phyloP scores from a whole-genome alignment of 2,888 invertebrate genomes.

The Dusona sp. region DNA sequence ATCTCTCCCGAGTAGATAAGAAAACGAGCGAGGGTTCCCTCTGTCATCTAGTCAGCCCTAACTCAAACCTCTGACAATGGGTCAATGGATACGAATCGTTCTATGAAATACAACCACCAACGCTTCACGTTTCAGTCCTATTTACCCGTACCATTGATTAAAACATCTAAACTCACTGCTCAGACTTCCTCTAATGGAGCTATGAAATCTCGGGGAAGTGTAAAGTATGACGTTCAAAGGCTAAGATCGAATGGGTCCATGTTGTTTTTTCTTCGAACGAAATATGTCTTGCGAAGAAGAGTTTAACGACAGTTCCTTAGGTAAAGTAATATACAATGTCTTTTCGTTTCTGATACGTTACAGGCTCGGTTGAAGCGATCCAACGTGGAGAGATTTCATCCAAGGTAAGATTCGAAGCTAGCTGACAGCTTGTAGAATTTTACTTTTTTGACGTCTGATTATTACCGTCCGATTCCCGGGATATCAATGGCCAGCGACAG shows the following conservation, averaged over 20 bases:
- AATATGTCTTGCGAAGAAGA: neutral
- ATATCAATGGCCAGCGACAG: slow-evolving; percentile 40
- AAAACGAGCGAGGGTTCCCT: slow-evolving; percentile 69
- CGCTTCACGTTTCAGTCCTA: neutral
- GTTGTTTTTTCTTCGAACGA: neutral
- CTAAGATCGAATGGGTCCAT: neutral
- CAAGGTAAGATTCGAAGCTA: neutral
- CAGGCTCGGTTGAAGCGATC: neutral
- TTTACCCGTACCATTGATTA: slow-evolving; percentile 3
- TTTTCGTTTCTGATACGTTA: neutral
- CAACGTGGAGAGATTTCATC: neutral
- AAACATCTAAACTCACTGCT: slow-evolving; percentile 15
- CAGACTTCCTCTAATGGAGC: neutral
- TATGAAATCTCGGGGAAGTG: neutral
- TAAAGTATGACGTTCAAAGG: neutral
- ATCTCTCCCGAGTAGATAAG: slow-evolving; percentile 77
- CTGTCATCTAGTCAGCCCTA: slow-evolving; percentile 80
- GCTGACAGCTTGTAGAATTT: slow-evolving; percentile 1
- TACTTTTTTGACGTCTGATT: slow-evolving; percentile 50
- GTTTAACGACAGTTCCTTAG: neutral
- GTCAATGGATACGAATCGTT: slow-evolving; percentile 71
- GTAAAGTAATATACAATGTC: too few species aligned
- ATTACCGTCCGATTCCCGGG: slow-evolving; percentile 53
- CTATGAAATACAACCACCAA: slow-evolving; percentile 43
- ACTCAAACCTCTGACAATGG: slow-evolving; percentile 80